phyloP scores from a whole-genome alignment of 2,888 invertebrate genomes.

The Latrodectus hesperus region DNA sequence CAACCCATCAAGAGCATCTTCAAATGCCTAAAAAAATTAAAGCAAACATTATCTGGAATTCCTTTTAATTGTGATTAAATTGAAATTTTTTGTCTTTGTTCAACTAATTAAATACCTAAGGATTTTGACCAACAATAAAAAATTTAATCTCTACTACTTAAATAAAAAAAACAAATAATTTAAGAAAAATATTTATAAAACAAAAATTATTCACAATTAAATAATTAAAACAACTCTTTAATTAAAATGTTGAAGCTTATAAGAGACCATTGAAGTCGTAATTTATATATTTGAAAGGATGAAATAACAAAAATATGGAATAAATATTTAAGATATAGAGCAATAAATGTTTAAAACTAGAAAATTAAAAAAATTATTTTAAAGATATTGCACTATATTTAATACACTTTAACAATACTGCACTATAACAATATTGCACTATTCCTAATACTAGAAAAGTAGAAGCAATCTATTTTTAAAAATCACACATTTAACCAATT shows the following conservation, averaged over 20 bases:
- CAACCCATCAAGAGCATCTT: constrained; percentile 64
- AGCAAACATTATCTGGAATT: not conserved
- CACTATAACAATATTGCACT: too few relatives aligned
- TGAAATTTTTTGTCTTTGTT: not conserved
- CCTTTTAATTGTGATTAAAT: not conserved
- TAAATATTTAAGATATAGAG: not conserved
- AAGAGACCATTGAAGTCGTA: not conserved
- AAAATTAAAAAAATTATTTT: too few relatives aligned
- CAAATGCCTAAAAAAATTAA: constrained; percentile 45
- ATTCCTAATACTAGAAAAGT: too few relatives aligned
- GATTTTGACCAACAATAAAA: not conserved
- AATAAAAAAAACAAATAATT: not conserved
- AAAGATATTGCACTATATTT: too few relatives aligned
- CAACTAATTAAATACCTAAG: not conserved
- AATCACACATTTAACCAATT: too few relatives aligned
- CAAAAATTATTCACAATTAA: not conserved
- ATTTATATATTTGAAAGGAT: not conserved
- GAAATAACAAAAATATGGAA: not conserved
- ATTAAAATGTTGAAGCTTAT: not conserved
- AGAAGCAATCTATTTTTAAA: too few relatives aligned
- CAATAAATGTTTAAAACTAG: too few relatives aligned
- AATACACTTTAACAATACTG: too few relatives aligned
- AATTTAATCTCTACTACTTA: not conserved
- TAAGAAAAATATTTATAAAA: not conserved
- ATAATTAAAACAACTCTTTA: not conserved